phyloP scores from a whole-genome alignment of 2,888 invertebrate genomes.

The Epinotia demarniana region DNA sequence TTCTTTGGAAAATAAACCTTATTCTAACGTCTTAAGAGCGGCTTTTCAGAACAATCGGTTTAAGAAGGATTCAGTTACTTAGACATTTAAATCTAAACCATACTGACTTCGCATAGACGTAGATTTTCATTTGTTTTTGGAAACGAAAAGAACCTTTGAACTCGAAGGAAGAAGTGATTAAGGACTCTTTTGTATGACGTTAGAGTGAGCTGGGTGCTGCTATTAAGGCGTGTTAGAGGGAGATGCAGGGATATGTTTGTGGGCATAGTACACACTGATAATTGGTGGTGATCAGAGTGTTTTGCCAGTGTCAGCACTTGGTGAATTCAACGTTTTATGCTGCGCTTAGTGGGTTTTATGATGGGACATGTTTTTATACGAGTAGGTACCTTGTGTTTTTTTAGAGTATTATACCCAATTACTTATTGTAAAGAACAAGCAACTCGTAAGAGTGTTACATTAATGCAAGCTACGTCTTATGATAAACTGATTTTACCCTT shows the following conservation, averaged over 20 bases:
- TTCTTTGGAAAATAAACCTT: conserved; percentile 15
- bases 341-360: conserved; percentile 56
- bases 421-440: too few relatives aligned
- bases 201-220: conserved; percentile 54
- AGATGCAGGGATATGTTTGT: conserved; percentile 62
- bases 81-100: neutral
- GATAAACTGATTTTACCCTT: too few relatives aligned
- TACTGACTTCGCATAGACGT: neutral
- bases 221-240: conserved; percentile 50
- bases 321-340: conserved; percentile 73
- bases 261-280: conserved; percentile 74
- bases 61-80: neutral
- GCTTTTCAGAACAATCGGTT: neutral
- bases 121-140: neutral
- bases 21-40: neutral
- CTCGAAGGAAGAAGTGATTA: conserved; percentile 60
- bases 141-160: conserved; percentile 47
- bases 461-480: too few relatives aligned
- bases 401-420: too few relatives aligned
- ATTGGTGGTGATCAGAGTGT: conserved; percentile 82
- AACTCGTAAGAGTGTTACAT: too few relatives aligned
- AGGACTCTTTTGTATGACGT: conserved; percentile 65
- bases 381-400: neutral
- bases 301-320: conserved; percentile 79
- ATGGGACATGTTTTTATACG: neutral